Base-by-base conservation (phyloP, 1,140 invertebrate genomes). In the Propsilocerus akamusi region DNA sequence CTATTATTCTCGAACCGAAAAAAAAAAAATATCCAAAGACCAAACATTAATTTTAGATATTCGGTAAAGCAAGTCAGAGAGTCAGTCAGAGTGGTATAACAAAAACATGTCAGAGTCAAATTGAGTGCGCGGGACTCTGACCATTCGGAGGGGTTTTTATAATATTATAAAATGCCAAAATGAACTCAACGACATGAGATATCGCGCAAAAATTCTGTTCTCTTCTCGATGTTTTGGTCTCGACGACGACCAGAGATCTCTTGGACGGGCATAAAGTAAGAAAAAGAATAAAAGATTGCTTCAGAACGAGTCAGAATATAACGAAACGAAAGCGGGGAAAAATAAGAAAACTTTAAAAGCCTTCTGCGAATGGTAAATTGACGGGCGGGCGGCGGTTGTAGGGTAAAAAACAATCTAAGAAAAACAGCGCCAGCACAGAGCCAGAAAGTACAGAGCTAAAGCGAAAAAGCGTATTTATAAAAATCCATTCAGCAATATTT, bases 41-140 rank as follows among this genome's bases (percentile, higher is more conserved):
- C 34, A 41, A 41, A 41, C 34, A 41, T 41, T 41, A 41, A 41
- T 41, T 41, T 41, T 41, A 41, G 34, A 41, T 41, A 41, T 41
- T 41, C 22, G 14, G 34, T 41, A 41, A 41, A 37, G n/a, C n/a
- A 37, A 41, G 34, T 20, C 17, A 17, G 17, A 41, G 10, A 41
- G 34, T 17, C 17, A 17, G 28, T 8, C 17, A 41, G 34, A 20
- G 20, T 17, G 7, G 8, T 6, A 41, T 6, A 37, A 37, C 5
- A 30, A n/a, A 30, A 30, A n/a, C 10, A 17, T 41, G 34, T 20
- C 34, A 41, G 34, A 41, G 34, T 41, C 34, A 41, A 14, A 41
- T 41, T 41, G 34, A 41, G 14, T 41, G 14, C 5, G 34, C 7
- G 14, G 17, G 11, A 17, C n/a, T n/a, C n/a, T n/a, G n/a, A n/a